Base-by-base conservation (phyloP, 2,113 vertebrate species). In the Pseudopipra pipra region DNA sequence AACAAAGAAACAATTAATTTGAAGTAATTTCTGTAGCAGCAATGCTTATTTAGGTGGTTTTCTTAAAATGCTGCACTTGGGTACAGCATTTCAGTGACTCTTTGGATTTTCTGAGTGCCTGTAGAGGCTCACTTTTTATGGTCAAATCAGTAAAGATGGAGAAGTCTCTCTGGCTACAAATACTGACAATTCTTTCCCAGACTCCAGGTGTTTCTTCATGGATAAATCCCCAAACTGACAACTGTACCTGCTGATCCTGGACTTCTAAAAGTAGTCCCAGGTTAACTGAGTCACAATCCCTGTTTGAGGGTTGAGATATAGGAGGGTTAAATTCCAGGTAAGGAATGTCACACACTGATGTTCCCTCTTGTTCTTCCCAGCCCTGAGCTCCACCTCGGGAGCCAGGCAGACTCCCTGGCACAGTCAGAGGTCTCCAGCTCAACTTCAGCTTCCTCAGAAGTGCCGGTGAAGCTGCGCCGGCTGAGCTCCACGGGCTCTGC, bases 401-500 rank as follows among this genome's bases (percentile, higher is more conserved):
- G 49, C 49, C 98, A 84, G 12, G 68, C 28, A 11, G 59, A 43
- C 7, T 66, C 93, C 11, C n/a, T n/a, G 41, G 88, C 66, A 3
- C 85, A 55, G 22, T n/a, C 90, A 0, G 96, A 96, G 41, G 68
- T 65, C 8, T 95, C 96, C 2, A 94, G 94, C 55, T 96, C 97
- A 5, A 93, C 91, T 18, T 95, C 98, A 37, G 72, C 89, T 7
- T 95, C 94, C 3, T 94, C 97, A 23, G 97, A 97, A 7, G 75
- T 24, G 0, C 62, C 85, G 0, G 35, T 47, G 1, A 99, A 98
- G 93, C 39, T 97, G 1, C 98, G 98, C 13, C 98, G 98, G 20
- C 70, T 96, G 15, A 99, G 99, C 78, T 85, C 96, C 3, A 78
- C 97, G 1, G 66, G 98, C 13, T 30, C 65, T 5, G 97, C 98